phyloP scores from a whole-genome alignment of 2,113 vertebrate genomes.

The Leptosomus discolor region DNA sequence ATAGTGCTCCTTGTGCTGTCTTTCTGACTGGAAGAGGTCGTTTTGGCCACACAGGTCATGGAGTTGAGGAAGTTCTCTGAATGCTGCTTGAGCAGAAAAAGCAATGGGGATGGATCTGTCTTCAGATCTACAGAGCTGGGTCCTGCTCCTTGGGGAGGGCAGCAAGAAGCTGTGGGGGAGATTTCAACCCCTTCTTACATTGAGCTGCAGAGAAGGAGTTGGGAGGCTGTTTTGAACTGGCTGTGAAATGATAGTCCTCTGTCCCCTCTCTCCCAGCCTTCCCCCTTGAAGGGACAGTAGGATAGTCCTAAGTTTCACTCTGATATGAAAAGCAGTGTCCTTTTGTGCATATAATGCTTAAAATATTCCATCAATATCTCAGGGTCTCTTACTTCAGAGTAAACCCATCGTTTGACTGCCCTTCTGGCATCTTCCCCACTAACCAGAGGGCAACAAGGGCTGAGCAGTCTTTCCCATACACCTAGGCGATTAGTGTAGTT shows the following conservation, averaged over 20 bases:
- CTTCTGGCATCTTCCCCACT: background rate
- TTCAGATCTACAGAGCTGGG: background rate
- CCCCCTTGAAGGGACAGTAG: background rate
- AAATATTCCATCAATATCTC: background rate
- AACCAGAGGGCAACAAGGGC: background rate
- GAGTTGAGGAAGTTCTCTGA: background rate
- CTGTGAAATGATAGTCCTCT: background rate
- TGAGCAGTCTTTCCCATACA: background rate
- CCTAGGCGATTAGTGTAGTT: background rate
- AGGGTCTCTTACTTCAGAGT: background rate
- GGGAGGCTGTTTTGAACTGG: background rate
- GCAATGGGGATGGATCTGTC: background rate
- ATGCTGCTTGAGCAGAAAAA: background rate
- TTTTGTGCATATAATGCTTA: background rate
- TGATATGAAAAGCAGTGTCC: background rate
- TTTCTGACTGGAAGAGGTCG: background rate
- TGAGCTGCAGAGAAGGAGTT: background rate
- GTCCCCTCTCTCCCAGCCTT: background rate
- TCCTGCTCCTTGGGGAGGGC: background rate
- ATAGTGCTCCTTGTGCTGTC: background rate
- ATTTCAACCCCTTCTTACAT: background rate
- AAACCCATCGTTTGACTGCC: background rate
- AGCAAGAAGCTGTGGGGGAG: background rate
- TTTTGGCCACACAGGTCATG: rapidly evolving
- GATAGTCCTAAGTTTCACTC: background rate